Evolutionary conservation across 2,888 invertebrate species (phyloP).

Genomic region (Choristoneura rosaceana): DNA sequence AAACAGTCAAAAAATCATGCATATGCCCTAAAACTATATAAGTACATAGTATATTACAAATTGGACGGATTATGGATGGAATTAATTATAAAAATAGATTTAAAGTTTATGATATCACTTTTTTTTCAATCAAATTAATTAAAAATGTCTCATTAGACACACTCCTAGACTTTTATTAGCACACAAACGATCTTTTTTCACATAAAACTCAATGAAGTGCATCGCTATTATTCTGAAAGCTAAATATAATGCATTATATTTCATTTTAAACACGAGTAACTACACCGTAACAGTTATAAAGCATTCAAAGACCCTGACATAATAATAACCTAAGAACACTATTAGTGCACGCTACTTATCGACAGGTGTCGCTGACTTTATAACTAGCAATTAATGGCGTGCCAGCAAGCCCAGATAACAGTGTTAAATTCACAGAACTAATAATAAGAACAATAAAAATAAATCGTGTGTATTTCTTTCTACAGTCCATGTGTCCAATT

Average conservation of each 20-base stretch:
- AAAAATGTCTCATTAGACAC: not conserved
- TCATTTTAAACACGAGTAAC: too few relatives aligned
- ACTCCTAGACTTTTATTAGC: not conserved
- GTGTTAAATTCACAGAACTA: not conserved
- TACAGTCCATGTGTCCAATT: too few relatives aligned
- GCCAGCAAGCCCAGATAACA: not conserved
- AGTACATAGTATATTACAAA: not conserved
- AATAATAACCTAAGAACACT: not conserved
- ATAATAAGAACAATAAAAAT: too few relatives aligned
- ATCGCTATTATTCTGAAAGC: not conserved
- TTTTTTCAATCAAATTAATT: not conserved
- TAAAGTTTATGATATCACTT: not conserved
- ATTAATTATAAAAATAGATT: not conserved
- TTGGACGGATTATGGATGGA: constrained; percentile 5
- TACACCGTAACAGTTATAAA: not conserved
- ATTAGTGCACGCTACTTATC: not conserved
- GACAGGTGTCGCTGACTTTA: not conserved
- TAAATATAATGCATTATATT: constrained; percentile 14
- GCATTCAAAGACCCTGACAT: constrained; percentile 4
- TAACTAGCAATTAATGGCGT: not conserved
- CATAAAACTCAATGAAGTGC: not conserved
- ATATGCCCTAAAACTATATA: not conserved
- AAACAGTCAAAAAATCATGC: not conserved
- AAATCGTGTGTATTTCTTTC: too few relatives aligned
- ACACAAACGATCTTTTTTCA: not conserved